A percentile compares a stretch with the other conserved stretches of the same genome.
phyloP scores from a whole-genome alignment of 2,888 invertebrate species.

The Saturnia japonica region DNA sequence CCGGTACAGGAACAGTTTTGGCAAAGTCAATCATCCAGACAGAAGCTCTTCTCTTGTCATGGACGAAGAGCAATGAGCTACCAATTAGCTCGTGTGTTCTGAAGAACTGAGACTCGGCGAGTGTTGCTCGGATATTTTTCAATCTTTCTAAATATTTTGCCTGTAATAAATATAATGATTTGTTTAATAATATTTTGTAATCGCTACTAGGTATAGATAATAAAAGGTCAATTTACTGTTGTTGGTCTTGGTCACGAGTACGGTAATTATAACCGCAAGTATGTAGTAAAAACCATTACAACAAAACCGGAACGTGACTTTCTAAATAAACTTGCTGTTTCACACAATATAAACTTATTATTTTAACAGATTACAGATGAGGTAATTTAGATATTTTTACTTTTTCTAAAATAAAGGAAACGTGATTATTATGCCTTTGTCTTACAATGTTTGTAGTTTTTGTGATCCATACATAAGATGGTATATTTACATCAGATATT shows the following conservation, averaged over 20 bases:
- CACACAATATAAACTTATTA: neutral
- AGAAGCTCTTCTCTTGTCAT: conserved; percentile 93
- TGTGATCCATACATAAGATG: conserved; percentile 4
- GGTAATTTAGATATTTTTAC: neutral
- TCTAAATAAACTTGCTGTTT: neutral
- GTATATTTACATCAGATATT: too few species aligned
- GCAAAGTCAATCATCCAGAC: conserved; percentile 99
- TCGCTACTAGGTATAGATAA: neutral
- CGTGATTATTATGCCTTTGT: neutral
- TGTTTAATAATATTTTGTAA: neutral
- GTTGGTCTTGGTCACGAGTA: neutral
- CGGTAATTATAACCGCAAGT: neutral
- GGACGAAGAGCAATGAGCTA: conserved; percentile 96
- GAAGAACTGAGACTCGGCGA: conserved; percentile 95
- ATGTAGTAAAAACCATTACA: neutral
- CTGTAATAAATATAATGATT: conserved; percentile 72
- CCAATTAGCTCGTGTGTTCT: conserved; percentile 96
- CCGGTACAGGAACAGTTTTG: conserved; percentile 93
- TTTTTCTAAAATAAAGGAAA: conserved; percentile 1
- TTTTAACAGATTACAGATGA: neutral
- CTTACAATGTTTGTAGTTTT: neutral
- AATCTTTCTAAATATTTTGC: conserved; percentile 92
- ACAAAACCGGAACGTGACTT: neutral
- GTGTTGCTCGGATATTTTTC: conserved; percentile 90
- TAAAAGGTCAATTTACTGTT: neutral